Base-by-base conservation (phyloP, 2,888 invertebrate genomes). In the Phytoseiulus persimilis region DNA sequence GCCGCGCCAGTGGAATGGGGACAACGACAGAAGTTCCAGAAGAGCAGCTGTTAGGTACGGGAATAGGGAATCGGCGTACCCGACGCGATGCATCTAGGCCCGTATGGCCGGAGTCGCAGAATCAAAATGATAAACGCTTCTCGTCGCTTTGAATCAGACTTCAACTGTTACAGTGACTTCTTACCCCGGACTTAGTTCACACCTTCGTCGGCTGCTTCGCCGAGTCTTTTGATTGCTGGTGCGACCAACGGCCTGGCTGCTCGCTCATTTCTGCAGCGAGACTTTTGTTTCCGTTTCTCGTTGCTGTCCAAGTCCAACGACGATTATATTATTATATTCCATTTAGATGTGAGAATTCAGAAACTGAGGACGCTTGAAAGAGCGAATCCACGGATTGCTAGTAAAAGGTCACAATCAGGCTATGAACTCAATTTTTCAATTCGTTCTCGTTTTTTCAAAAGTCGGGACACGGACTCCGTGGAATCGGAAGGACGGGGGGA, bases 251-350 rank as follows among this genome's bases (percentile, higher is more conserved):
- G 65, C 1, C 65, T 28, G 9, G 65, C 39, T 39, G 39, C 9
- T 39, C 39, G 39, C 39, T 39, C 39, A 39, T 65, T 65, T 65
- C 65, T 65, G 65, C 28, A 65, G 65, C 65, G 65, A 65, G 65
- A 65, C 65, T 65, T 65, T 65, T 65, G 65, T 65, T 65, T 65
- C 65, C 65, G 65, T 65, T 65, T 23, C 65, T 65, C 65, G 65
- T 65, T 65, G 65, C 28, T 23, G 65, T 65, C 65, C 9, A 18
- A 65, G 65, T 65, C 65, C 9, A 18, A 28, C 65, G 65, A 23
- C 65, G 65, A 65, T 65, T 65, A 65, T 65, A 65, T 65, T 65
- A 65, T 65, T 65, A 65, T 65, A 65, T 65, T 65, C 65, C 65
- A 65, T 65, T 65, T 65, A 65, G 65, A 28, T 65, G 65, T 23